Base-by-base conservation (phyloP, 2,113 vertebrate species). In the zebrafish (Danio rerio) region DNA sequence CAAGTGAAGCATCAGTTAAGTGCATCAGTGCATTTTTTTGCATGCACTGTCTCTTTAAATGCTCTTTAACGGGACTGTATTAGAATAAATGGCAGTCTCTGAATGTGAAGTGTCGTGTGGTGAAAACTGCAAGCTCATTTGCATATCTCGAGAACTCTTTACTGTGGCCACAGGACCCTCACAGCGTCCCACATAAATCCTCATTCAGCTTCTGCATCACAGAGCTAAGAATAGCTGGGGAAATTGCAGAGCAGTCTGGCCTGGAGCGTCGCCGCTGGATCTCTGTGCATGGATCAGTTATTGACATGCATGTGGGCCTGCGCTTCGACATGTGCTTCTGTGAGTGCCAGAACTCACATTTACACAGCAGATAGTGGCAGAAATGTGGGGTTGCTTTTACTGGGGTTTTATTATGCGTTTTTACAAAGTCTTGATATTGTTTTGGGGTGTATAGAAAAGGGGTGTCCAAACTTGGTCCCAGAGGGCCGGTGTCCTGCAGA, bases 221-320 rank as follows among this genome's bases (percentile, higher is more conserved):
- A 43, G 56, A n/a, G 6, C n/a, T 76, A 61, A 76, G 47, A 47
- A 76, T 76, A 76, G n/a, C n/a, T 47, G 73, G 71, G 56, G 5
- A 76, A 61, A 61, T 76, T 45, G 18, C n/a, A 43, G 16, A 1
- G 40, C 31, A 43, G 72, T 18, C 58, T 74, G 40, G 52, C 50
- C 31, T 3, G 7, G 7, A 73, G 71, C 31, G 9, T 42, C 7
- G 16, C 72, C 72, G 20, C 11, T 8, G 15, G n/a, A 40, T 55
- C 5, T 3, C 20, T 1, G 3, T 59, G 73, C 55, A 76, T 47
- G 5, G 73, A 61, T 76, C 7, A 6, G 8, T 59, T 59, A 13
- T 47, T 47, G 55, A 74, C 13, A 10, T 5, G 71, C 13, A 10
- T 5, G 71, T 21, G 18, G 13, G 55, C 12, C 7, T 31, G 31